Conservation (phyloP, 2,113 vertebrate species). For the Verasper variegatus region DNA sequence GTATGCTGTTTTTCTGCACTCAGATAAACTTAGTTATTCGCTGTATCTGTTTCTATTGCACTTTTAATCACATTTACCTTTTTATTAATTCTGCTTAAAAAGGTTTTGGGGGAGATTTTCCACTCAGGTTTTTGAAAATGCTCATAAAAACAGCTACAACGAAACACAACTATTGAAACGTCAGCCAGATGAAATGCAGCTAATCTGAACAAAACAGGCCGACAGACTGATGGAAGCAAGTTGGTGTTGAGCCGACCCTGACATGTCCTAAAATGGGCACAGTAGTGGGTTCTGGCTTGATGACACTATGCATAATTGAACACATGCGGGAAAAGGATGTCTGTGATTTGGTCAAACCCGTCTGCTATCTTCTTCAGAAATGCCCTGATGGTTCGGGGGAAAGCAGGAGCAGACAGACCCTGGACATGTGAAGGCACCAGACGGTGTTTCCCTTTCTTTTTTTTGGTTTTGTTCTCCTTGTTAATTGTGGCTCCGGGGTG, state of each 20-base stretch:
- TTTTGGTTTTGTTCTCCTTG: neutral
- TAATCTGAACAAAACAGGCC: too few relatives aligned
- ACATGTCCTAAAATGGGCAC: conserved; percentile 40
- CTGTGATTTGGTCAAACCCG: conserved; percentile 36
- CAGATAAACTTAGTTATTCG: neutral
- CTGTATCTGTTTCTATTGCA: too few relatives aligned
- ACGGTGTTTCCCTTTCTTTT: neutral
- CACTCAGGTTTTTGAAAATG: neutral
- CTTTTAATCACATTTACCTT: too few relatives aligned
- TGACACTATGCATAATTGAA: conserved; percentile 36
- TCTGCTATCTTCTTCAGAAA: conserved; percentile 34
- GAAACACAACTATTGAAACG: too few relatives aligned
- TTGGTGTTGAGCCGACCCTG: conserved; percentile 15
- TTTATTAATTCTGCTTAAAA: too few relatives aligned
- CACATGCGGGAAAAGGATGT: conserved; percentile 48
- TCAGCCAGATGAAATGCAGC: too few relatives aligned
- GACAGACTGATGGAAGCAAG: neutral
- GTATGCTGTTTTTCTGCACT: neutral
- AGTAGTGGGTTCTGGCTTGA: neutral
- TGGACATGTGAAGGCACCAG: conserved; percentile 5
- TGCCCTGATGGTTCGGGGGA: neutral
- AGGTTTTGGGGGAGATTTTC: neutral
- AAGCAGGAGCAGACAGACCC: conserved; percentile 3
- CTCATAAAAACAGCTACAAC: too few relatives aligned
- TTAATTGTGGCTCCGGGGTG: conserved; percentile 14